These are phyloP conservation scores for Acanthopleura granulata DNA, from an alignment of 2,888 invertebrate species.

Conservation along the genomic window DNA sequence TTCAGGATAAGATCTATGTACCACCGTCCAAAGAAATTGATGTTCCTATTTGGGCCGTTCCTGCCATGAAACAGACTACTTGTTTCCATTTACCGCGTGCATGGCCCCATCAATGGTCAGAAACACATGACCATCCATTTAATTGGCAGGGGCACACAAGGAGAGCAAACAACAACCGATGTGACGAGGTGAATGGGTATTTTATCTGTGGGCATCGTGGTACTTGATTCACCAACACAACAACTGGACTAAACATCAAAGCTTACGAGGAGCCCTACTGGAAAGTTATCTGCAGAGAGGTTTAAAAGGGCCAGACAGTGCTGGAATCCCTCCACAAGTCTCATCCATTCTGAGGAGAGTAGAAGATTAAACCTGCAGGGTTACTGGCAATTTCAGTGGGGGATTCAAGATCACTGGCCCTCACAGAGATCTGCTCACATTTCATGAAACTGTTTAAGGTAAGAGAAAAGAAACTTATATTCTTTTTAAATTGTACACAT, in stretches of 20 bases:
- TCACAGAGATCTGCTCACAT: too few relatives aligned
- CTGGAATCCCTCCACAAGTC: too few relatives aligned
- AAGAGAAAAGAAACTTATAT: too few relatives aligned
- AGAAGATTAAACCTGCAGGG: too few relatives aligned
- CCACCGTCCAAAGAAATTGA: not conserved
- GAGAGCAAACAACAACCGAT: conserved; percentile 10
- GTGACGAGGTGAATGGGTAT: not conserved
- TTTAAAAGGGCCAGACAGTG: too few relatives aligned
- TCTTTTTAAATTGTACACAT: too few relatives aligned
- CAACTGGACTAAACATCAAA: conserved; percentile 14
- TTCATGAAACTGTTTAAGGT: too few relatives aligned
- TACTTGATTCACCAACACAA: not conserved
- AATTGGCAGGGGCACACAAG: not conserved
- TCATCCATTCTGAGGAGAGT: too few relatives aligned
- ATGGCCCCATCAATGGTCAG: not conserved
- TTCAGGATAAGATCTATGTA: not conserved
- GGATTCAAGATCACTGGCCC: too few relatives aligned
- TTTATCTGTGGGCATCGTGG: not conserved
- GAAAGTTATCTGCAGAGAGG: too few relatives aligned
- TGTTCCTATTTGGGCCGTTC: not conserved
- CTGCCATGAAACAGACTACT: not conserved
- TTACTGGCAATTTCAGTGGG: too few relatives aligned
- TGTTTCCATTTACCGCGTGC: not conserved
- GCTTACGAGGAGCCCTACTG: not conserved
- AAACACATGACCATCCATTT: conserved; percentile 16